phyloP scores from a whole-genome alignment of 2,113 vertebrate genomes.

The Plestiodon gilberti region DNA sequence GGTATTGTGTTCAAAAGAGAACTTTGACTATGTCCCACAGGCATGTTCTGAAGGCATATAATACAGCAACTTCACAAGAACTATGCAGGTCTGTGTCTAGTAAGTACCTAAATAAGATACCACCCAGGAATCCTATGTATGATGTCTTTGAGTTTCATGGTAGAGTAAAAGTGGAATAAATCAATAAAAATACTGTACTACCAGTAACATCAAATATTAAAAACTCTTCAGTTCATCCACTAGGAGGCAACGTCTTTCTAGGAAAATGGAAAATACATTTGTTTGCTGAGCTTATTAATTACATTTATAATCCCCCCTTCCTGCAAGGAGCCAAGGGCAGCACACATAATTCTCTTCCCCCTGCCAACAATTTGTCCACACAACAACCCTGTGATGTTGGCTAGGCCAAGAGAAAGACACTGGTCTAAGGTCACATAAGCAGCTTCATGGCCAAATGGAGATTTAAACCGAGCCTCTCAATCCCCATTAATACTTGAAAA shows the following conservation, averaged over 20 bases:
- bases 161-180: background rate
- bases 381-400: too few relatives aligned
- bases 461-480: too few relatives aligned
- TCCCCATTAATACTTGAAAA: too few relatives aligned
- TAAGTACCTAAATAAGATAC: background rate
- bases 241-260: background rate
- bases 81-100: background rate
- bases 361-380: too few relatives aligned
- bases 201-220: background rate
- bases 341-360: too few relatives aligned
- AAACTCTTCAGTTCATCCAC: slow-evolving; percentile 9
- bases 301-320: too few relatives aligned
- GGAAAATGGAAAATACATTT: background rate
- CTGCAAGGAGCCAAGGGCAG: too few relatives aligned
- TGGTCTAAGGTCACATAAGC: too few relatives aligned
- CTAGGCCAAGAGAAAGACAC: too few relatives aligned
- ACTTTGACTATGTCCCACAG: background rate
- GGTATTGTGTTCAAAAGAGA: background rate
- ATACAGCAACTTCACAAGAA: background rate
- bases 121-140: background rate
- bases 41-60: background rate
- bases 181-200: background rate
- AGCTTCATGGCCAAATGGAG: too few relatives aligned
- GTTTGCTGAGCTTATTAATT: background rate
- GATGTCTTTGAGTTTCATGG: background rate